Evolutionary conservation across 2,113 vertebrate genomes (phyloP), one percentile per base, ranked within the genome.

Genomic region (Puntigrus tetrazona): DNA sequence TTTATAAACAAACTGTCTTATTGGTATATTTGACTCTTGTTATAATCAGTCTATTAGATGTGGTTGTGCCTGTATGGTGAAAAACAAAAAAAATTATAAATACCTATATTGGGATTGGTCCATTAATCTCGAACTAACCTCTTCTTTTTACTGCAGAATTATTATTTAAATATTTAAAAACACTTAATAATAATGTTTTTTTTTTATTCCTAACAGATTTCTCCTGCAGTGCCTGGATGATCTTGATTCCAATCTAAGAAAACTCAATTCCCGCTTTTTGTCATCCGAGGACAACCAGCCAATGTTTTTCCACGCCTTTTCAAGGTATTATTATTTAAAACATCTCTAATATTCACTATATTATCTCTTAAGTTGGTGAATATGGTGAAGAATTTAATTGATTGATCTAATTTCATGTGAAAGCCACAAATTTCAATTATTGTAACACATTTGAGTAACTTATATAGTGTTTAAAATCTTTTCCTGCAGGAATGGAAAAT

Each of bases 231-330:
- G 94, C 90, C 85, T 95, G 78, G 94, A 95, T 78, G 94, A 95
- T 86, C 90, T 95, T 59, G 94, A 95, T 43, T 88, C 92, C 80
- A 95, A 36, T 86, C 92, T 95, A 41, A 90, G 92, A 13, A 94
- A 95, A 69, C 93, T 94, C 45, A 94, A 95, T 92, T 95, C 94
- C 1, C 94, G 94, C 80, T 95, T 79, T 95, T 94, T 84, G 94
- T 95, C 87, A 92, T 95, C 89, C 89, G 94, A 78, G 94, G 94
- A 74, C 94, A 95, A 88, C 94, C 94, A 69, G 94, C 94, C 88
- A 94, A 95, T 31, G 94, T 94, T 81, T 95, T 95, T 87, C 94
- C 94, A 0, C 92, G 93, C 6, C 92, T 95, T n/a, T 95, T 95
- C 82, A 95, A 95, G 94, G 94, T 93, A 50, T 77, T 31, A 38